Evolutionary conservation across 2,113 vertebrate species (phyloP).

Genomic region (Deroptyus accipitrinus): DNA sequence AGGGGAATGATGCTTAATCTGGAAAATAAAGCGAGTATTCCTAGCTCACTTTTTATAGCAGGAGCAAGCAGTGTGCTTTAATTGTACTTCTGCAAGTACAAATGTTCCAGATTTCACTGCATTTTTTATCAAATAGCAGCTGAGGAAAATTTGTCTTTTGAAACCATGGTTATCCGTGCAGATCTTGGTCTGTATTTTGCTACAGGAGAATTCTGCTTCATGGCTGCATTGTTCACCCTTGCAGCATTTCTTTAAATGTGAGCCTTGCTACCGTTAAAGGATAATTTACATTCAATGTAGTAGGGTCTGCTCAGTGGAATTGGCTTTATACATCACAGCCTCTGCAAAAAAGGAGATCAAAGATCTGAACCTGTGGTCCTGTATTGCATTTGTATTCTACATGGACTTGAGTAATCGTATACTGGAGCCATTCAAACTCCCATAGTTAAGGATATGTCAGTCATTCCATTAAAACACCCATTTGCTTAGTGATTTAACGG

Average conservation of each 20-base stretch:
- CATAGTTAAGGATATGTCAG: conserved; percentile 1
- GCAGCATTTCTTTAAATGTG: conserved; percentile 49
- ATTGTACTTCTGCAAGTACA: not conserved
- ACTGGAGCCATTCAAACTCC: not conserved
- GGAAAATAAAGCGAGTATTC: conserved; percentile 10
- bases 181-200: conserved; percentile 23
- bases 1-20: not conserved
- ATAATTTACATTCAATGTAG: conserved; percentile 73
- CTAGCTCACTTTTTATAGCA: not conserved
- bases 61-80: not conserved
- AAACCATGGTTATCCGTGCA: conserved; percentile 14
- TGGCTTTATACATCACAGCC: conserved; percentile 74
- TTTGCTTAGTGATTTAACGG: not conserved
- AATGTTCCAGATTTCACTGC: not conserved
- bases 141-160: not conserved
- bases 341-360: conserved; percentile 71
- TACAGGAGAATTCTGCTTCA: conserved; percentile 6
- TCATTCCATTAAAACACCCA: not conserved
- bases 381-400: conserved; percentile 66
- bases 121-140: not conserved
- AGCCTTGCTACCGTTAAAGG: conserved; percentile 49
- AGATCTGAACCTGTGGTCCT: conserved; percentile 69
- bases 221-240: conserved; percentile 49
- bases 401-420: conserved; percentile 20
- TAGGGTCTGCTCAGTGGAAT: conserved; percentile 69